A percentile compares a stretch with the other conserved stretches of the same genome.
Conservation (phyloP, 2,888 invertebrate genomes). For the Philaethria dido region DNA sequence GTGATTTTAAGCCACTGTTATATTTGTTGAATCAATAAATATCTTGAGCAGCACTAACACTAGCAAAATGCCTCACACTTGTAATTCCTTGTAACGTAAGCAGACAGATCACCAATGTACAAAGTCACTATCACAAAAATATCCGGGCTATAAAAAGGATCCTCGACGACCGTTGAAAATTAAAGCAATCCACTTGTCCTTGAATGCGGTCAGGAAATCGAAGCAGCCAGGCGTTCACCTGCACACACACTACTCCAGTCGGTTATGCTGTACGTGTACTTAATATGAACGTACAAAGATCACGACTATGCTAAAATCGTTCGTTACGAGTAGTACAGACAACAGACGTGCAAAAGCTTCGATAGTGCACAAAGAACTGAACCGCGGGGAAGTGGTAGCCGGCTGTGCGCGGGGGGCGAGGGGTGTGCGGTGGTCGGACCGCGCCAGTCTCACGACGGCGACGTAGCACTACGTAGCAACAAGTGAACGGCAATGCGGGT, state of each 20-base stretch:
- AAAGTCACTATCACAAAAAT: slow-evolving; percentile 47
- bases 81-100: slow-evolving; percentile 27
- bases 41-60: slow-evolving; percentile 43
- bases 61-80: slow-evolving; percentile 33
- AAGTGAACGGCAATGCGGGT: slow-evolving; percentile 77
- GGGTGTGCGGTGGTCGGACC: slow-evolving; percentile 52
- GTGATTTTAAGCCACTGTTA: slow-evolving; percentile 29
- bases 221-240: slow-evolving; percentile 63
- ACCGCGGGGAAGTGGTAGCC: slow-evolving; percentile 72
- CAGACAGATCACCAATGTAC: slow-evolving; percentile 50
- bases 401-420: slow-evolving; percentile 61
- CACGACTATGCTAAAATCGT: slow-evolving; percentile 64
- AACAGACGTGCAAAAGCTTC: slow-evolving; percentile 71
- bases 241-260: slow-evolving; percentile 65
- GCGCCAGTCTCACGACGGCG: slow-evolving; percentile 69
- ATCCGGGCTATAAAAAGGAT: slow-evolving; percentile 46
- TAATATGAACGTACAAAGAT: slow-evolving; percentile 52
- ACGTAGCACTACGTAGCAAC: slow-evolving; percentile 77
- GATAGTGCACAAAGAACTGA: slow-evolving; percentile 82
- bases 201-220: slow-evolving; percentile 63
- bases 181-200: slow-evolving; percentile 58
- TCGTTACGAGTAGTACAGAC: slow-evolving; percentile 59
- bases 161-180: slow-evolving; percentile 51
- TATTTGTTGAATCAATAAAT: slow-evolving; percentile 31
- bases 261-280: slow-evolving; percentile 57